Percentiles rank a stretch among this genome's conserved stretches.
Evolutionary conservation across 2,113 vertebrate species (phyloP).

Genomic region (Archilochus colubris): DNA sequence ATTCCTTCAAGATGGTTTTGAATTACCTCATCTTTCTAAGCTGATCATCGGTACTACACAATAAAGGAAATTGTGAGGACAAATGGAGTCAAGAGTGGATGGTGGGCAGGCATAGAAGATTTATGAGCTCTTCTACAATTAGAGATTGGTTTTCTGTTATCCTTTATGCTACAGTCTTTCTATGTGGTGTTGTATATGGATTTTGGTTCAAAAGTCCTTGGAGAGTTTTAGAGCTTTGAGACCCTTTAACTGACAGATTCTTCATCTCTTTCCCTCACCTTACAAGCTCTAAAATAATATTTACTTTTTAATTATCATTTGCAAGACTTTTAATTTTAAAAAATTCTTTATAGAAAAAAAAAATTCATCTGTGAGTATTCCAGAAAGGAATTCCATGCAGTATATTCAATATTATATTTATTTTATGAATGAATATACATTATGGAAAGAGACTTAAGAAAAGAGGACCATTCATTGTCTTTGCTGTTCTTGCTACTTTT

Average conservation of each 20-base stretch:
- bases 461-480: background rate
- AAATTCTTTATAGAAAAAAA: background rate
- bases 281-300: background rate
- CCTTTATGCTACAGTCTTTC: background rate
- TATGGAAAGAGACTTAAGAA: background rate
- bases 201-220: background rate
- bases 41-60: background rate
- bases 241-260: background rate
- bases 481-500: background rate
- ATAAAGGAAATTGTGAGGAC: background rate
- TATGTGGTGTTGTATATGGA: background rate
- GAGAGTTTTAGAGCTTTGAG: background rate
- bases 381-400: background rate
- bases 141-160: background rate
- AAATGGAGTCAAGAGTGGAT: background rate
- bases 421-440: background rate
- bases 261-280: background rate
- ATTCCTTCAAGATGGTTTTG: background rate
- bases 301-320: background rate
- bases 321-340: background rate
- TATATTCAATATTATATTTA: background rate
- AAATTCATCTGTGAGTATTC: background rate
- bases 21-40: background rate
- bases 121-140: background rate
- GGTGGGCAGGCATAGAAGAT: background rate